These are phyloP conservation scores for Cliona cf. orientalis DNA, from an alignment of 37 sponge, comb jelly and placozoan species.

Conservation along the genomic window DNA sequence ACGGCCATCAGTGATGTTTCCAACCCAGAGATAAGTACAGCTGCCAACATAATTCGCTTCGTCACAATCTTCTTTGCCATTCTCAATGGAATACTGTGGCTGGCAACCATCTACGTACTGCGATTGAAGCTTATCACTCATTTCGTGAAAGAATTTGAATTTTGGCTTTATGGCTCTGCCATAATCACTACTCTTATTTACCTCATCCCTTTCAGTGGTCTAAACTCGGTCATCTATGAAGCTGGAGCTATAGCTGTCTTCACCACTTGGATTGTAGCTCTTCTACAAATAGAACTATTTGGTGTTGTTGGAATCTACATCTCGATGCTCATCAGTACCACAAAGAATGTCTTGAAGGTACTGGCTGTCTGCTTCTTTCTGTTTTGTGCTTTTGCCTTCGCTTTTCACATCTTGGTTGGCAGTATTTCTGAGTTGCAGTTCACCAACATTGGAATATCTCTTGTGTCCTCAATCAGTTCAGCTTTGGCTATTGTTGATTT, in stretches of 20 bases:
- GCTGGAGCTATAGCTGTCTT: slow-evolving; percentile 77
- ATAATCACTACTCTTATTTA: slow-evolving; percentile 54
- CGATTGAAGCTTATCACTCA: slow-evolving; percentile 10
- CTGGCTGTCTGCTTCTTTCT: slow-evolving; percentile 43
- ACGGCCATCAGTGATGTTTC: neutral
- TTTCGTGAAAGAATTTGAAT: neutral
- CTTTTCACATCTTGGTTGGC: slow-evolving; percentile 69
- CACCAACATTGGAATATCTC: slow-evolving; percentile 23
- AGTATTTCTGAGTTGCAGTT: slow-evolving; percentile 5
- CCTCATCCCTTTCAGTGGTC: slow-evolving; percentile 26
- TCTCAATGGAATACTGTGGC: slow-evolving; percentile 9
- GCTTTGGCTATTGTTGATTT: slow-evolving; percentile 65
- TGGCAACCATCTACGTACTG: neutral
- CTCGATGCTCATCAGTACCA: slow-evolving; percentile 80
- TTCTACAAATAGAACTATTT: slow-evolving; percentile 50
- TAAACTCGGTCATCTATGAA: slow-evolving; percentile 39
- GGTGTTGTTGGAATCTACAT: slow-evolving; percentile 79
- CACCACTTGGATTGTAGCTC: slow-evolving; percentile 80
- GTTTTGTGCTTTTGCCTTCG: slow-evolving; percentile 74
- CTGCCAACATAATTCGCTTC: slow-evolving; percentile 26
- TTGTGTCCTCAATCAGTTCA: slow-evolving; percentile 50
- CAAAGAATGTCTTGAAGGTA: slow-evolving; percentile 58
- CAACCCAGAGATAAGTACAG: neutral
- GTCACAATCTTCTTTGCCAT: slow-evolving; percentile 13
- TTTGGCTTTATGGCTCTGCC: slow-evolving; percentile 17